Base-by-base conservation (phyloP, 2,797 vertebrate species). In the Tiaroga cobitis region DNA sequence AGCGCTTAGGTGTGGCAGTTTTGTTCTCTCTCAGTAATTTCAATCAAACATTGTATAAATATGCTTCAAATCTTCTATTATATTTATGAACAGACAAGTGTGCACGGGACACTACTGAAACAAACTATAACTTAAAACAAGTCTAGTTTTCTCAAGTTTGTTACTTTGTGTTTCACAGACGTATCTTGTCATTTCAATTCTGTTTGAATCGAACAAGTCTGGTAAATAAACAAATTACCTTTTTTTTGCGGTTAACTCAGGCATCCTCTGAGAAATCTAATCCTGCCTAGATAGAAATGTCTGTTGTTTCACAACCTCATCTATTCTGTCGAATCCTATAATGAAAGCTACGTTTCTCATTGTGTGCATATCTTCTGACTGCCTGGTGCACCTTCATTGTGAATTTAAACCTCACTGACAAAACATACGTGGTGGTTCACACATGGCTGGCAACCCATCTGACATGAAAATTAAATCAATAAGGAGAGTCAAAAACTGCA, bases 201-300 rank as follows among this genome's bases (percentile, higher is more conserved):
- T 5, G 21, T 77, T 59, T 77, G 74, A 59, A 77, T 77, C 51
- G 13, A 77, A 77, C 49, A 39, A 2, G 3, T 16, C 74, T 56
- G 32, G 49, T n/a, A 77, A 59, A 59, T 39, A 77, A 76, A 76
- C 29, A 56, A 77, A 59, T 59, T 9, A 77, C 51, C 32, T 9
- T n/a, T 13, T 37, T 59, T 59, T 34, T 56, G 51, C 1, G 7
- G 29, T 75, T 34, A 75, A 75, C 73, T 24, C 29, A 9, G 34
- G 2, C 13, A 39, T 77, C 34, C 74, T 37, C 74, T 59, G 51
- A 77, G 21, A 77, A 77, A 77, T 77, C 49, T 18, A 59, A 37
- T 59, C 34, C 34, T 76, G 74, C 21, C 74, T 5, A 21, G 51
- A 77, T 59, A 39, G 21, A 77, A 76, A 56, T 37, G 32, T 32